Percentiles rank a stretch among this genome's conserved stretches.
Conservation (phyloP, 1,140 invertebrate species). For the Eubasilissa regina region DNA sequence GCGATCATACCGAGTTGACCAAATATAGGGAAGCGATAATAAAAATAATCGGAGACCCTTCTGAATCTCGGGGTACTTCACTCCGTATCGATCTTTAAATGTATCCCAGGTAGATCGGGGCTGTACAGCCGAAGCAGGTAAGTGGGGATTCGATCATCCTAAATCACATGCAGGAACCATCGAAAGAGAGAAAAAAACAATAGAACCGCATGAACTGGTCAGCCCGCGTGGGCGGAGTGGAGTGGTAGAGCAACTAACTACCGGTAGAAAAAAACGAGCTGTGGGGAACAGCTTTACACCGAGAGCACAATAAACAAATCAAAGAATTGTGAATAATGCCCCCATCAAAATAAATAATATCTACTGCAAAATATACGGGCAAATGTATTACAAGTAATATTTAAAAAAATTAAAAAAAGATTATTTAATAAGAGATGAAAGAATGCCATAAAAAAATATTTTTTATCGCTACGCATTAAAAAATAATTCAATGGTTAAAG, state of each 20-base stretch:
- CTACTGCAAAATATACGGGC: too few species aligned
- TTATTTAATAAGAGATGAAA: too few species aligned
- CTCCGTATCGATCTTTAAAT: neutral
- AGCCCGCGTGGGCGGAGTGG: conserved; percentile 24
- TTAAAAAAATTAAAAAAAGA: too few species aligned
- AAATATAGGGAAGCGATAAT: conserved; percentile 17
- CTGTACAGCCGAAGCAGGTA: conserved; percentile 38
- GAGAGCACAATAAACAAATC: conserved; percentile 2
- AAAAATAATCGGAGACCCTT: conserved; percentile 18
- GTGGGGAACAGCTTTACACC: neutral
- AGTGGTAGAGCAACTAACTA: conserved; percentile 22
- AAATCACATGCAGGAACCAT: conserved; percentile 43
- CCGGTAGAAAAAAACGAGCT: neutral
- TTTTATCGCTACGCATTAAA: too few species aligned
- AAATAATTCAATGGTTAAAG: neutral
- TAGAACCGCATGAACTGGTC: conserved; percentile 22
- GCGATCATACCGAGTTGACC: conserved; percentile 19
- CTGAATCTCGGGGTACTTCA: conserved; percentile 7
- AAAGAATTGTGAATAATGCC: neutral
- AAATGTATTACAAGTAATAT: too few species aligned
- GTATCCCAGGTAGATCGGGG: conserved; percentile 34
- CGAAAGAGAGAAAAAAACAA: conserved; percentile 40
- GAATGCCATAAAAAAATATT: too few species aligned
- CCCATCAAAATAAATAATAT: neutral
- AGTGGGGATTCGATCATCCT: conserved; percentile 14